Evolutionary conservation across 1,140 invertebrate genomes (phyloP), one percentile per base, ranked within the genome.

Genomic region (Halyomorpha halys): DNA sequence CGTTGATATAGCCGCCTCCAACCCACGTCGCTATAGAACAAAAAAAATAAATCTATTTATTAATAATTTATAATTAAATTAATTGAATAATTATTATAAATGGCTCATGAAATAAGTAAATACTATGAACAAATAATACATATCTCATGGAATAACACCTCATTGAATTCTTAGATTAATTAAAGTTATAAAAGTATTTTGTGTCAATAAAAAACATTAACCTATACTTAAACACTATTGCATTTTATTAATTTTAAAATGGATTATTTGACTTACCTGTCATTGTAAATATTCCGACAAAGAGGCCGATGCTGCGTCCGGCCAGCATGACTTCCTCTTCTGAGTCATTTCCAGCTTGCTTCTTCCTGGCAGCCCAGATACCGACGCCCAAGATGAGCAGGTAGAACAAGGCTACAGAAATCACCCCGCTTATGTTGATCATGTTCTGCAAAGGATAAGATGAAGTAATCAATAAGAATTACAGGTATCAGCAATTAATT

Each of bases 261-360:
- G n/a, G 27, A 4, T 30, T 30, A 30, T 30, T 30, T 30, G 13
- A 59, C 71, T 77, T 76, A 92, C 90, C 90, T 75, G 95, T 98
- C 95, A 98, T 98, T 16, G 95, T 98, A 71, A 98, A 97, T 66
- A 97, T 94, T 19, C 95, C 95, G 49, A 98, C 94, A 70, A 98
- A 91, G 3, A 96, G 79, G 5, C 95, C 94, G 70, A 98, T 97
- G 71, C 92, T 95, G 59, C 95, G 79, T 1, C 94, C 94, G 0
- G 95, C 95, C 69, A 98, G 75, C 94, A 98, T 97, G 16, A 98
- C 92, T 75, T 97, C 93, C 76, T 97, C 94, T 72, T 95, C 89
- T 23, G 86, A 89, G 72, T 91, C 85, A 76, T 90, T 88, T 56
- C 86, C 86, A 6, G 82, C 76, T 65, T 87, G 85, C 75, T 93